Evolutionary conservation across 2,888 invertebrate species (phyloP), one percentile per base, ranked within the genome.

Genomic region (Andrena dorsata): DNA sequence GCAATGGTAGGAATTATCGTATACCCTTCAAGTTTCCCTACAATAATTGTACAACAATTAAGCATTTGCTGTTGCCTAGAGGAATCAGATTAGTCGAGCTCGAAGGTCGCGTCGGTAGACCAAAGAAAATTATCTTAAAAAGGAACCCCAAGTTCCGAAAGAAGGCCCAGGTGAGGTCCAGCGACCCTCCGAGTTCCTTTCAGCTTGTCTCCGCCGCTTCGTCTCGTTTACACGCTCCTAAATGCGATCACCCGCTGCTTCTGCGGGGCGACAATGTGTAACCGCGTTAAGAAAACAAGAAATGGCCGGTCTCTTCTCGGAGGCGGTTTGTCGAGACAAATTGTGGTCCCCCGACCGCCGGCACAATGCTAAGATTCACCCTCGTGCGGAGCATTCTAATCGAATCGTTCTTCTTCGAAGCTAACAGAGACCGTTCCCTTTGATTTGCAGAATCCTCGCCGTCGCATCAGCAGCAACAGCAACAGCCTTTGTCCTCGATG

Each of bases 401-500:
- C 3, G 7, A 20, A 20, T n/a, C 13, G 13, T 23, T 65, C 28
- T 23, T 60, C 28, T 1, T 41, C 26, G 30, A 32, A 32, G 28
- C 16, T 71, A 30, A 49, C 41, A 28, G 41, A 5, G 16, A 16
- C 3, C 6, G 13, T 20, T 20, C 2, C 30, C 28, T 30, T 20
- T 16, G 0, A 8, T 73, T 61, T 23, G 0, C 51, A 86, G 86
- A 81, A 26, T 26, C 60, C 0, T 77, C 86, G 0, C 75, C 83
- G 3, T 23, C 79, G 41, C 84, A 84, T 49, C 81, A 81, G n/a
- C 85, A 86, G 8, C 68, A 68, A n/a, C 71, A 80, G 8, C 86
- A 86, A 16, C 78, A 78, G 5, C 49, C 77, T 0, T 47, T 90
- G 35, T 82, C 90, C 0, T 83, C 90, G 0, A 90, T 92, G 86